Evolutionary conservation across 1,140 invertebrate genomes (phyloP), one percentile per base, ranked within the genome.

Genomic region (Ditylenchus dipsaci): DNA sequence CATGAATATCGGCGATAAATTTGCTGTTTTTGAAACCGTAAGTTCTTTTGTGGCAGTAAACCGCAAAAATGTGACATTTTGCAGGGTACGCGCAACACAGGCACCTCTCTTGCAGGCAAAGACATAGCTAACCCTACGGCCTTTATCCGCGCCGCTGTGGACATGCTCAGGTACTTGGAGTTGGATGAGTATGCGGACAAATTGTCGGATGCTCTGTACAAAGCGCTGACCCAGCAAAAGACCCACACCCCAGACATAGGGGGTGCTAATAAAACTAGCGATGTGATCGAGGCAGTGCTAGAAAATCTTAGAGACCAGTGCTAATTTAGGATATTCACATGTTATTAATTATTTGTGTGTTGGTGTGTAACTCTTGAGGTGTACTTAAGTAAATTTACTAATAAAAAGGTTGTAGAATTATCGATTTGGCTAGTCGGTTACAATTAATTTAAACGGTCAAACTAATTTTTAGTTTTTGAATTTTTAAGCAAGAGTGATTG

Each of bases 51-150:
- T 45, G 43, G n/a, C 11, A 13, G 43, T n/a, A 45, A 45, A 45
- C 11, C 43, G n/a, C 11, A 45, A 45, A 45, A n/a, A n/a, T n/a
- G n/a, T n/a, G n/a, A n/a, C n/a, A n/a, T 5, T 11, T 38, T 38
- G 33, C 33, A 85, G 84, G 93, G 92, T 43, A 95, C 93, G 45
- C 88, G 93, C 77, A 95, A 96, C 83, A 95, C 93, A 33, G 93
- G 92, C 59, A 91, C 91, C 43, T 88, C 89, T 0, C 91, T 95
- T 75, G 91, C 91, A 62, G 92, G 92, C 61, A 94, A 93, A 83
- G 95, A 97, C 84, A 89, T 97, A 59, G 95, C 95, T 0, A 99
- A 99, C 85, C 96, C 96, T 21, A 83, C 79, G 17, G 80, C 80
- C 11, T 80, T 80, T 58, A 76, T 80, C 43, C 69, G 80, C 21